Conservation (phyloP, 2,888 invertebrate genomes). For the Dynastes hyllus region DNA sequence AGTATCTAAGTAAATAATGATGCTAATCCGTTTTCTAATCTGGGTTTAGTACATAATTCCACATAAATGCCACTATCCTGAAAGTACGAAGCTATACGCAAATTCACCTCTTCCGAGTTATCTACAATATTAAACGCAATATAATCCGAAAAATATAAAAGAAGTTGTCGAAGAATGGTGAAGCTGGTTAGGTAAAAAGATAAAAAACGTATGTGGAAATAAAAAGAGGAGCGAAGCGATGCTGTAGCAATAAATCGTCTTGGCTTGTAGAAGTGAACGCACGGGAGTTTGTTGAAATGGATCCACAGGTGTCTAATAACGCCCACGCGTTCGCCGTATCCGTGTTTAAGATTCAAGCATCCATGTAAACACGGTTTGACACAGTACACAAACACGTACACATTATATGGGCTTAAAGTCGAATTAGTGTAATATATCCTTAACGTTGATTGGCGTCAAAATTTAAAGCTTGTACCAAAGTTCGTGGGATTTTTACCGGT, state of each 20-base stretch:
- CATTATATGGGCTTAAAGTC: constrained; percentile 45
- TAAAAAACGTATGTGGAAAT: constrained; percentile 17
- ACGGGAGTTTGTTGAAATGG: constrained; percentile 49
- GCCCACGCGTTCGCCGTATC: constrained; percentile 50
- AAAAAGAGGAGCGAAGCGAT: constrained; percentile 35
- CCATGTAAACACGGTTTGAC: constrained; percentile 51
- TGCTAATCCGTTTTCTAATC: too few relatives aligned
- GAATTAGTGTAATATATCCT: constrained; percentile 42
- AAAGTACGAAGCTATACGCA: too few relatives aligned
- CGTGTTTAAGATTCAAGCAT: constrained; percentile 52
- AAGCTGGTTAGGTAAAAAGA: neutral
- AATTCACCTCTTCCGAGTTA: too few relatives aligned
- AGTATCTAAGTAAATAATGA: too few relatives aligned
- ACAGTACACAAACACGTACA: constrained; percentile 46
- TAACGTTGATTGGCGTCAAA: constrained; percentile 26
- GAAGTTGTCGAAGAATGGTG: neutral
- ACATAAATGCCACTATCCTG: too few relatives aligned
- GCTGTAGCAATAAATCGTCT: constrained; percentile 38
- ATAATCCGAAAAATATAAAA: neutral
- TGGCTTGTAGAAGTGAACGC: constrained; percentile 37
- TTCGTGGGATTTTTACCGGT: constrained; percentile 12
- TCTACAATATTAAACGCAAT: neutral
- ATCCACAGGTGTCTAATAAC: constrained; percentile 53
- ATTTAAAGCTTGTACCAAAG: constrained; percentile 22
- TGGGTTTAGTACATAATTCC: too few relatives aligned